A percentile compares a stretch with the other conserved stretches of the same genome.
Evolutionary conservation across 2,888 invertebrate species (phyloP).

Genomic region (Patella caerulea): DNA sequence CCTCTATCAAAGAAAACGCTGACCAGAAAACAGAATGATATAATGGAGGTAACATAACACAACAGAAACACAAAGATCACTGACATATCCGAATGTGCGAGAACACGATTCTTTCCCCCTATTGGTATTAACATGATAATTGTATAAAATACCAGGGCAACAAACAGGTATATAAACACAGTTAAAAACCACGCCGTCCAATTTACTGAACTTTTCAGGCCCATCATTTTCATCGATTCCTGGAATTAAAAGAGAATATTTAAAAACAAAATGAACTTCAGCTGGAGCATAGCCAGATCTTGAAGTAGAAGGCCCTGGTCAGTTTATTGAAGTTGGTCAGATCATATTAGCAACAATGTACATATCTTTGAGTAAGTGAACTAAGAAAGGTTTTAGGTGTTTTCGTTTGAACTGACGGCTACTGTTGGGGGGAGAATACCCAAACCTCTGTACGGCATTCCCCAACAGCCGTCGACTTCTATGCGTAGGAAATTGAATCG

Average conservation of each 20-base stretch:
- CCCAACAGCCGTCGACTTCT: no score
- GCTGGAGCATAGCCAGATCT: no score
- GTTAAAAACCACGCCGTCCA: slow-evolving; percentile 90
- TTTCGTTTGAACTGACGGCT: no score
- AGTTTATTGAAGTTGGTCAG: no score
- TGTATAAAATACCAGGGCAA: slow-evolving; percentile 75
- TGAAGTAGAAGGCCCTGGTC: no score
- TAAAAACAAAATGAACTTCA: no score
- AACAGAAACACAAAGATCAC: slow-evolving; percentile 80
- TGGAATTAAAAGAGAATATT: slow-evolving; percentile 64
- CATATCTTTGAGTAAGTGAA: no score
- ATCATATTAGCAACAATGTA: no score
- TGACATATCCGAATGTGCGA: slow-evolving; percentile 74
- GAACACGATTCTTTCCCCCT: slow-evolving; percentile 16
- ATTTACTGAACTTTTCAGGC: slow-evolving; percentile 84
- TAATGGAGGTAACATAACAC: slow-evolving; percentile 79
- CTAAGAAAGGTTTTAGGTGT: no score
- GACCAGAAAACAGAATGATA: slow-evolving; percentile 84
- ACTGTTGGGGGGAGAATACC: no score
- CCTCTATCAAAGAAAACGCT: slow-evolving; percentile 84
- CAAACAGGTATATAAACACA: slow-evolving; percentile 78
- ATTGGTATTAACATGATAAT: slow-evolving; percentile 63
- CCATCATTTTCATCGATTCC: slow-evolving; percentile 94
- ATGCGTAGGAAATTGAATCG: no score
- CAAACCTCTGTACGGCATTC: no score